Base-by-base conservation (phyloP, 1,140 invertebrate genomes). In the Psix sp. region DNA sequence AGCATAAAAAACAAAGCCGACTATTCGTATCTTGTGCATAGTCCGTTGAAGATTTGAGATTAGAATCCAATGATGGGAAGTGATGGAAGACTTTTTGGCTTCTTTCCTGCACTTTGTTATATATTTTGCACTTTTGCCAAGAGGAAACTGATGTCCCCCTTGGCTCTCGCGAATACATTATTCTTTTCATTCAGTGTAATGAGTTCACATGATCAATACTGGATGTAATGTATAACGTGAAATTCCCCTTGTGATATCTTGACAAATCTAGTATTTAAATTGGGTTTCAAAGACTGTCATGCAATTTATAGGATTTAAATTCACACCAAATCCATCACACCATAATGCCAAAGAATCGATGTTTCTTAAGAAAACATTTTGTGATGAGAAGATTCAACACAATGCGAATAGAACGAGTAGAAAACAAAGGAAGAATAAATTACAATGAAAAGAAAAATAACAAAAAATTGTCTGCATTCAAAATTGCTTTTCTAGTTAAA, bases 141-240 rank as follows among this genome's bases (percentile, higher is more conserved):
- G 29, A 36, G 29, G 11, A 43, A 52, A 51, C 39, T 43, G 45
- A 63, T 52, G 48, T 38, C 46, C 14, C 13, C n/a, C 59, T 16
- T 5, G 14, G 2, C 21, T 48, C 31, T 18, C 39, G 7, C 31
- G 40, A 52, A 52, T 63, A 31, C 21, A 63, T 63, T 63, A 63
- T 43, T 38, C 26, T 62, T 62, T 62, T 62, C 42, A 46, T 59
- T 59, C 39, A n/a, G 21, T 46, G 33, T 59, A 59, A 59, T 59
- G 54, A 42, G 42, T 56, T 56, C 51, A 56, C 51, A 42, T 56
- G 51, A 29, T 59, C 54, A 59, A 38, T 46, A 31, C 33, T 18
- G 21, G 14, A 46, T 59, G 46, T 43, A 26, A 59, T 38, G 33
- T 46, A 45, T 13, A 20, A 6, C 2, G 42, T 10, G 20, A 6